phyloP scores from a whole-genome alignment of 2,113 vertebrate species.

The Tenrec ecaudatus region DNA sequence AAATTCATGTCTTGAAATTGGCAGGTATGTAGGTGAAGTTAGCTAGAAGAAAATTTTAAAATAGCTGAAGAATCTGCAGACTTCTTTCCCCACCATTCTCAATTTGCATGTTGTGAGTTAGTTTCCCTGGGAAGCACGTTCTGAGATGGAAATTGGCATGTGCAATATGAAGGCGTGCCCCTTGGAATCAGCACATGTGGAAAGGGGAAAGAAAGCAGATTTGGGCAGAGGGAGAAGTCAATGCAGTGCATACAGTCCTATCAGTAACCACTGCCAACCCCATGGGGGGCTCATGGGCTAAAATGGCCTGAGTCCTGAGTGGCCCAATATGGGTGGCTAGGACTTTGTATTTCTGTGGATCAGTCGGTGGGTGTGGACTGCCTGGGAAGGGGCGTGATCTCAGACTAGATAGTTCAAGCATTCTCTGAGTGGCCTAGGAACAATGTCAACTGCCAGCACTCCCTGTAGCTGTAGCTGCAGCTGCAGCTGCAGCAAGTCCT shows the following conservation, averaged over 20 bases:
- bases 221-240: constrained; percentile 14
- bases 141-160: not conserved
- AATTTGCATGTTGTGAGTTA: not conserved
- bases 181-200: not conserved
- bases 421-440: not conserved
- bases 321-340: not conserved
- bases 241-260: not conserved
- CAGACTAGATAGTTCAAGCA: not conserved
- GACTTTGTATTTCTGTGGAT: not conserved
- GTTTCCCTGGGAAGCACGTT: not conserved
- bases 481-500: not conserved
- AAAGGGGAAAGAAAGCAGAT: not conserved
- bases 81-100: not conserved
- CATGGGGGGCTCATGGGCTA: not conserved
- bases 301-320: not conserved
- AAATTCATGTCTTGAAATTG: not conserved
- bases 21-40: no score
- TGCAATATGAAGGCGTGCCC: not conserved
- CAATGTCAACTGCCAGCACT: not conserved
- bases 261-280: not conserved
- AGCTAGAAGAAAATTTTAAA: not conserved
- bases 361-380: not conserved
- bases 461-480: not conserved
- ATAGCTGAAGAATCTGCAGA: not conserved
- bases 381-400: not conserved